Conservation (phyloP, 2,888 invertebrate species). For the Podotricha telesiphe region DNA sequence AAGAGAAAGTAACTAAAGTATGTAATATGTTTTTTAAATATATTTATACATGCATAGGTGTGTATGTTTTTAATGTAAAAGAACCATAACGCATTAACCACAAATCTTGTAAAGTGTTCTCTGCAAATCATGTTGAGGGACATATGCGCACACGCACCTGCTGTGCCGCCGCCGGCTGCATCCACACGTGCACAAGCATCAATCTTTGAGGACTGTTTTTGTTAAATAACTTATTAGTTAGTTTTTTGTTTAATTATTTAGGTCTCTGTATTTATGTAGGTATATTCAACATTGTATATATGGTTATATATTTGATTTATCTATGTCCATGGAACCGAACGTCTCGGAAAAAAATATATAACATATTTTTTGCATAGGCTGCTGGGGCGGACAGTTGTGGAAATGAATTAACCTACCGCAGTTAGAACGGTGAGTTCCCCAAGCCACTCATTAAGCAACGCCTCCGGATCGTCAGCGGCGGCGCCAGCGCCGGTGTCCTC, state of each 20-base stretch:
- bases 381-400: no score
- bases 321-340: no score
- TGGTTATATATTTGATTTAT: not conserved
- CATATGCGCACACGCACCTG: conserved; percentile 42
- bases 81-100: not conserved
- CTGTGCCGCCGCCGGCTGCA: conserved; percentile 38
- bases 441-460: conserved; percentile 90
- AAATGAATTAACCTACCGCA: conserved; percentile 82
- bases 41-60: not conserved
- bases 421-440: conserved; percentile 90
- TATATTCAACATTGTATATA: not conserved
- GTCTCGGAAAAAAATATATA: no score
- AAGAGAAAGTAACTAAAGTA: no score
- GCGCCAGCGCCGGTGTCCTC: conserved; percentile 84
- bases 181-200: conserved; percentile 41
- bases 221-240: conserved; percentile 40
- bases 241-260: conserved; percentile 22
- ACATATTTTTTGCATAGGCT: no score
- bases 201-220: conserved; percentile 39
- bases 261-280: not conserved
- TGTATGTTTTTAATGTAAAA: conserved; percentile 3
- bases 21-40: not conserved
- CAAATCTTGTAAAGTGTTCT: conserved; percentile 30
- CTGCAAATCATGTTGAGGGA: conserved; percentile 39
- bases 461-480: conserved; percentile 88